phyloP scores from a whole-genome alignment of 2,797 vertebrate species.

The Trachurus trachurus region DNA sequence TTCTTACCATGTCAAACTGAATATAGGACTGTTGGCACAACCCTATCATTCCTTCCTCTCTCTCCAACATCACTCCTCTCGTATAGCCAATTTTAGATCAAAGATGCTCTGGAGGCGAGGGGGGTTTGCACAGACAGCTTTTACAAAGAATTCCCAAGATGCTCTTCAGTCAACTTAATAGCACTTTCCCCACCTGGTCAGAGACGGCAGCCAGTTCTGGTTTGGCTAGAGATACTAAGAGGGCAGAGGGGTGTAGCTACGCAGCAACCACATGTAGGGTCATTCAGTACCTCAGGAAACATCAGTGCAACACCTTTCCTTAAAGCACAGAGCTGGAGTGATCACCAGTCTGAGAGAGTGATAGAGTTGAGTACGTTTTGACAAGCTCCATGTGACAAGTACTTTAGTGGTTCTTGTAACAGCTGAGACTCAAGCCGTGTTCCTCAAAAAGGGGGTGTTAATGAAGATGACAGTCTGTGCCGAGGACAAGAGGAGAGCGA shows the following conservation, averaged over 20 bases:
- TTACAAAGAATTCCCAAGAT: slow-evolving; percentile 42
- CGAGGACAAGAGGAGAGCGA: not conserved
- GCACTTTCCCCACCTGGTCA: slow-evolving; percentile 38
- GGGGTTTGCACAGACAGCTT: slow-evolving; percentile 30
- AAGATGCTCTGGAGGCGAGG: slow-evolving; percentile 25
- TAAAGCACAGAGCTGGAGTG: not conserved
- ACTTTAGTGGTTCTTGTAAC: slow-evolving; percentile 18
- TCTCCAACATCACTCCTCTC: not conserved
- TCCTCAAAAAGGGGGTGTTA: slow-evolving; percentile 10
- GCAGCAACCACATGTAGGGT: slow-evolving; percentile 40
- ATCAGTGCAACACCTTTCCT: slow-evolving; percentile 24
- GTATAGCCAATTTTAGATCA: slow-evolving; percentile 36
- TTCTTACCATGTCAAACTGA: not conserved
- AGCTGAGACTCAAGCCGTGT: slow-evolving; percentile 13
- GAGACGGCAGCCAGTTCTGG: slow-evolving; percentile 35
- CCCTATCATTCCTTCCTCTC: not conserved
- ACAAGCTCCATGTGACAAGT: slow-evolving; percentile 8
- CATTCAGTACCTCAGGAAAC: slow-evolving; percentile 37
- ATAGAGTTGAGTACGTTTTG: slow-evolving; percentile 15
- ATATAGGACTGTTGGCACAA: not conserved
- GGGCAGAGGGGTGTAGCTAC: slow-evolving; percentile 22
- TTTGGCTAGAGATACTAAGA: slow-evolving; percentile 29
- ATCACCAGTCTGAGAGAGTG: slow-evolving; percentile 1
- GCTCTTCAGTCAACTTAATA: slow-evolving; percentile 41
- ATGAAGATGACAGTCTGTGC: slow-evolving; percentile 23